Evolutionary conservation across 2,888 invertebrate species (phyloP).

Genomic region (Cyaniris semiargus): DNA sequence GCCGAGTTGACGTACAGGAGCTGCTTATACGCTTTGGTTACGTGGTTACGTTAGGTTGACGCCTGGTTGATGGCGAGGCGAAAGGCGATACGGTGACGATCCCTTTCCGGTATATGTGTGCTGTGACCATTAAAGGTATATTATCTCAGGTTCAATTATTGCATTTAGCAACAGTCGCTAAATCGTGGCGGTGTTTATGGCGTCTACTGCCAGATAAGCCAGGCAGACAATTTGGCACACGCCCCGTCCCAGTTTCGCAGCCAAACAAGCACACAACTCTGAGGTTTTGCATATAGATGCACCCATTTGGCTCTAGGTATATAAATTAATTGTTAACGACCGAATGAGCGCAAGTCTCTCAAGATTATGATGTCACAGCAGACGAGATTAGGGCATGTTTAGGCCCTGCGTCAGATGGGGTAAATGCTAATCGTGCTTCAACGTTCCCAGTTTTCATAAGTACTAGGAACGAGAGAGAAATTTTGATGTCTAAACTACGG

Average conservation of each 20-base stretch:
- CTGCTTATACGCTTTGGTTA: no score
- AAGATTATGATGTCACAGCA: slow-evolving; percentile 25
- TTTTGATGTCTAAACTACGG: no score
- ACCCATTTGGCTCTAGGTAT: slow-evolving; percentile 74
- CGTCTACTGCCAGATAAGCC: slow-evolving; percentile 76
- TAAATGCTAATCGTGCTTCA: not conserved
- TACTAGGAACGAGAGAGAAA: no score
- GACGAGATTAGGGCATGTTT: slow-evolving; percentile 36
- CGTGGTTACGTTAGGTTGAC: no score
- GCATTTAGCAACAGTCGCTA: slow-evolving; percentile 58
- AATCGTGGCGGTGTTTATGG: slow-evolving; percentile 70
- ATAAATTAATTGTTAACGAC: slow-evolving; percentile 74
- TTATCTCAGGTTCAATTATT: slow-evolving; percentile 47
- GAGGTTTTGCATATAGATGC: slow-evolving; percentile 78
- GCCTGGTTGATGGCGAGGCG: no score
- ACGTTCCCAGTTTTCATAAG: no score
- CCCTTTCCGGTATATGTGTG: no score
- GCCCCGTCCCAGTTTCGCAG: slow-evolving; percentile 70
- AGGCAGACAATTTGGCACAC: slow-evolving; percentile 78
- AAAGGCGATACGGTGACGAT: no score
- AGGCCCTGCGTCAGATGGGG: not conserved
- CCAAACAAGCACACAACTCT: slow-evolving; percentile 68
- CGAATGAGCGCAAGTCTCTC: slow-evolving; percentile 50
- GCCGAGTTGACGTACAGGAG: no score
- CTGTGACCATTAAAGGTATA: not conserved